These are phyloP conservation scores for Anas capensis DNA, from an alignment of 2,797 vertebrate genomes.

Conservation along the genomic window DNA sequence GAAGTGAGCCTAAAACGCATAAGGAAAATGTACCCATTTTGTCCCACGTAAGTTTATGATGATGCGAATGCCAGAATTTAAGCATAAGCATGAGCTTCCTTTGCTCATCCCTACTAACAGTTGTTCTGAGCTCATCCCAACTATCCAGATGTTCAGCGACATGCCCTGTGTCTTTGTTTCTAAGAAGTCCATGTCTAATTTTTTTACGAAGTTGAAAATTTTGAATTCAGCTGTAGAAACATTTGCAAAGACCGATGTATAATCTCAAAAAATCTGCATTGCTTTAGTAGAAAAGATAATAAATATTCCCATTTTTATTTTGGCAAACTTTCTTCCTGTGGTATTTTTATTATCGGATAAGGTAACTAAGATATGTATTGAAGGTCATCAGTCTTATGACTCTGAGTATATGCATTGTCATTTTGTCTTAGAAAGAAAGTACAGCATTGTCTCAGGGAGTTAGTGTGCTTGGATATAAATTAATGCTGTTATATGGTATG, in stretches of 20 bases:
- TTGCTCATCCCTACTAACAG: slow-evolving; percentile 71
- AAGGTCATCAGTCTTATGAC: not conserved
- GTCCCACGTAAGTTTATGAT: slow-evolving; percentile 40
- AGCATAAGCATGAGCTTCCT: slow-evolving; percentile 60
- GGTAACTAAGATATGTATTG: not conserved
- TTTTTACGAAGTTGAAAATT: slow-evolving; percentile 65
- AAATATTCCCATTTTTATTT: slow-evolving; percentile 81
- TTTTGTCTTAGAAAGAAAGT: not conserved
- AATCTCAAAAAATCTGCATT: slow-evolving; percentile 67
- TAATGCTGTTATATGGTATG: not conserved
- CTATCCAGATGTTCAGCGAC: slow-evolving; percentile 30
- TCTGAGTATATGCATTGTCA: not conserved
- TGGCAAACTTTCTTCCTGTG: slow-evolving; percentile 70
- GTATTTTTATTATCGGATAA: slow-evolving; percentile 55
- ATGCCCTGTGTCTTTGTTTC: slow-evolving; percentile 56
- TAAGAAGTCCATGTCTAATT: slow-evolving; percentile 72
- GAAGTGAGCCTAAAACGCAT: slow-evolving; percentile 49
- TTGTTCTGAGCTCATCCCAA: not conserved
- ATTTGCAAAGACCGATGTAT: slow-evolving; percentile 66
- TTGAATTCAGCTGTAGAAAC: slow-evolving; percentile 62
- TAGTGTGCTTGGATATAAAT: not conserved
- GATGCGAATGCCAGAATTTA: slow-evolving; percentile 41
- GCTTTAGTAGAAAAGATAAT: slow-evolving; percentile 76
- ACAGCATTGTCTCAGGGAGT: accelerated
- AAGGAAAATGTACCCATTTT: slow-evolving; percentile 29